These are phyloP conservation scores for Augiades crinisus DNA, from an alignment of 2,888 invertebrate species.

Conservation along the genomic window DNA sequence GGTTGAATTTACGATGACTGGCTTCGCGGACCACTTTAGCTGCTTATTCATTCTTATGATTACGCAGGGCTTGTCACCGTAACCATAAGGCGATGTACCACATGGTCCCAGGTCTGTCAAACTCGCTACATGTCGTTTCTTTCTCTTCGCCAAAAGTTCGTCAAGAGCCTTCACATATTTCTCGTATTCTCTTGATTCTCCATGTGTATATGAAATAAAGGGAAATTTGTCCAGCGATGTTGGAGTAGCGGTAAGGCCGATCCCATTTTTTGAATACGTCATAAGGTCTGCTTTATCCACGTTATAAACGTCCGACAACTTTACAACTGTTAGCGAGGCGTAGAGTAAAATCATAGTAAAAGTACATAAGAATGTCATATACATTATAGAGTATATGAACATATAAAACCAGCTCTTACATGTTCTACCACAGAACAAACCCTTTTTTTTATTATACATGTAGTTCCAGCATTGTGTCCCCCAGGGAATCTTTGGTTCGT, in stretches of 20 bases:
- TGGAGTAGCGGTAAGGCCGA: constrained; percentile 63
- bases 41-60: constrained; percentile 63
- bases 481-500: constrained; percentile 25
- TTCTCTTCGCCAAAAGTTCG: constrained; percentile 43
- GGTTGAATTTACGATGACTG: constrained; percentile 45
- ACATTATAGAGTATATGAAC: constrained; percentile 51
- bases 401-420: constrained; percentile 56
- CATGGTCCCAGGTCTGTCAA: constrained; percentile 55
- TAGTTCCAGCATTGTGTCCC: constrained; percentile 36
- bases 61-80: constrained; percentile 60
- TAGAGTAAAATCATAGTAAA: constrained; percentile 55
- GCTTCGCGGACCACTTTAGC: constrained; percentile 56
- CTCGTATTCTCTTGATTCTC: constrained; percentile 44
- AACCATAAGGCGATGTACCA: constrained; percentile 58
- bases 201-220: constrained; percentile 58
- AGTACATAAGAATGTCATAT: constrained; percentile 54
- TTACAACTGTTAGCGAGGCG: constrained; percentile 45
- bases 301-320: constrained; percentile 37
- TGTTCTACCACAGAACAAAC: constrained; percentile 50
- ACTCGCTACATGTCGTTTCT: constrained; percentile 38
- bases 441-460: constrained; percentile 48
- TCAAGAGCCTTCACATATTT: constrained; percentile 60
- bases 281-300: constrained; percentile 39
- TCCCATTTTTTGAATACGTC: constrained; percentile 47
- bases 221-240: constrained; percentile 48